These are phyloP conservation scores for Tubiluchus corallicola DNA, from an alignment of 2,888 invertebrate genomes.

Conservation along the genomic window DNA sequence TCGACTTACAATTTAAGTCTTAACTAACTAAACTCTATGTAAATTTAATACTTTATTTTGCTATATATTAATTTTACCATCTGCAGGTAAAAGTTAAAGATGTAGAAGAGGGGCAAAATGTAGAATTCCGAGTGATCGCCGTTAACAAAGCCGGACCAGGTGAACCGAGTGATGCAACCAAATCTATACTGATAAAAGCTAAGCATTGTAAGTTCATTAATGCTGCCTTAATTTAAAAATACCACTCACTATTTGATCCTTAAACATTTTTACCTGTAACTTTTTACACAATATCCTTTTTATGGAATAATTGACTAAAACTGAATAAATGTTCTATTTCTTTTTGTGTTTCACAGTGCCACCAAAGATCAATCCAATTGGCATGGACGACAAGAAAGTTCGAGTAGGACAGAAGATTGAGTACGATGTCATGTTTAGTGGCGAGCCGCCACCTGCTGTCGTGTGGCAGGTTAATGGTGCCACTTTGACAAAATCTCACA, in stretches of 20 bases:
- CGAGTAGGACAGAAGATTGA: background rate
- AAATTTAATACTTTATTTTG: too few relatives aligned
- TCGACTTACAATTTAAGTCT: too few relatives aligned
- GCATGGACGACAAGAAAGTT: conserved; percentile 1
- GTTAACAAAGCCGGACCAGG: conserved; percentile 26
- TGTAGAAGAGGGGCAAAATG: conserved; percentile 17
- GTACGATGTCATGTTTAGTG: background rate
- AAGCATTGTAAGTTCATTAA: conserved; percentile 16
- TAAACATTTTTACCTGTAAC: too few relatives aligned
- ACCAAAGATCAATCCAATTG: background rate
- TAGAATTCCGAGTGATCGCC: conserved; percentile 21
- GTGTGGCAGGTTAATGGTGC: background rate
- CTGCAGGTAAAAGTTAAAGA: background rate
- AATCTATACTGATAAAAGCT: conserved; percentile 21
- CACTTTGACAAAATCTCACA: background rate
- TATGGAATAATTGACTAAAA: too few relatives aligned
- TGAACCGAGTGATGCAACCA: conserved; percentile 24
- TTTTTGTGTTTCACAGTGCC: background rate
- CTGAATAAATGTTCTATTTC: too few relatives aligned
- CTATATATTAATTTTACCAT: too few relatives aligned
- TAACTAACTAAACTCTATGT: too few relatives aligned
- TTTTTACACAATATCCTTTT: too few relatives aligned
- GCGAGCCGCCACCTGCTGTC: background rate
- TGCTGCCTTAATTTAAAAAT: too few relatives aligned
- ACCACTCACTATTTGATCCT: too few relatives aligned